Conservation (phyloP, 2,113 vertebrate genomes). For the Grammomys surdaster region DNA sequence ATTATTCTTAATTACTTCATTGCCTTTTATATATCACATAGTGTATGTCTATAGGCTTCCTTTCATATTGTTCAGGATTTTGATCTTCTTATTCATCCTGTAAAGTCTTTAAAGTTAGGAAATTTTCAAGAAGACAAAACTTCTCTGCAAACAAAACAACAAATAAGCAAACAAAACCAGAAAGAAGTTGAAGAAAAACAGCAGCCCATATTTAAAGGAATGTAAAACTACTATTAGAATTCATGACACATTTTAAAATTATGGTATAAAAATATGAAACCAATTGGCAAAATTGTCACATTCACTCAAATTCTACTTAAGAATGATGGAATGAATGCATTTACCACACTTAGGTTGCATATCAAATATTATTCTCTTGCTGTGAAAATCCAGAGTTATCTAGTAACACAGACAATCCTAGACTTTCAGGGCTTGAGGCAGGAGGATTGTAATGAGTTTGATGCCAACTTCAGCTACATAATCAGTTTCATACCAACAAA, state of each 20-base stretch:
- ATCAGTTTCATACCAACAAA: background rate
- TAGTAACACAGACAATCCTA: background rate
- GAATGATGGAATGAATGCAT: background rate
- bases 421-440: too few species aligned
- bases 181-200: background rate
- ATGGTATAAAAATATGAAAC: background rate
- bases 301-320: slow-evolving; percentile 42
- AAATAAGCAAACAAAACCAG: too few species aligned
- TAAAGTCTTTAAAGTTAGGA: background rate
- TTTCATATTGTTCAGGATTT: background rate
- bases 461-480: background rate
- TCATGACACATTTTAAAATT: background rate
- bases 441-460: background rate
- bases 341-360: background rate
- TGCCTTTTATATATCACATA: background rate
- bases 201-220: background rate
- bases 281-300: background rate
- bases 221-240: background rate
- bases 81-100: background rate
- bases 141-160: background rate
- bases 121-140: background rate
- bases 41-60: background rate
- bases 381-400: background rate
- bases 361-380: background rate
- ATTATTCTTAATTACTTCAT: background rate